Conservation (phyloP, 2,113 vertebrate species). For the Phalacrocorax carbo region DNA sequence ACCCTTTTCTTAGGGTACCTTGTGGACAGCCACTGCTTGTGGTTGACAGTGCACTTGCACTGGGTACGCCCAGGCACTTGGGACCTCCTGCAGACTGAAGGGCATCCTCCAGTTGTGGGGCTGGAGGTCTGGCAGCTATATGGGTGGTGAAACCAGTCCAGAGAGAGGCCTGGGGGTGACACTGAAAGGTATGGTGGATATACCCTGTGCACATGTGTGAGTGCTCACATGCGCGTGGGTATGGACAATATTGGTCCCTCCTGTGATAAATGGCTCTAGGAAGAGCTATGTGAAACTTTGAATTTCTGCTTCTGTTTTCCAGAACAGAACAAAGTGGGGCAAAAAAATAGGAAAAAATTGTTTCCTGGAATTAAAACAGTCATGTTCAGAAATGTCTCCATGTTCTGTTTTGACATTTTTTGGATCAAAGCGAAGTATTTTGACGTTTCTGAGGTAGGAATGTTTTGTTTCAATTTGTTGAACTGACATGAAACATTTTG, state of each 20-base stretch:
- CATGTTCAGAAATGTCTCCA: background rate
- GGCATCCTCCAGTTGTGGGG: background rate
- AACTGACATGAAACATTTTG: constrained; percentile 43
- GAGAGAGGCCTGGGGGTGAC: background rate
- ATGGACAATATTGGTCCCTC: background rate
- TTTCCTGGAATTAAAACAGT: constrained; percentile 56
- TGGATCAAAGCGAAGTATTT: constrained; percentile 60
- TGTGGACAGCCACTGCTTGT: background rate
- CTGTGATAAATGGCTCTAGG: background rate
- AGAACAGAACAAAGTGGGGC: background rate
- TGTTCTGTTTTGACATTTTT: constrained; percentile 46
- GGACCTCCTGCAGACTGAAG: background rate
- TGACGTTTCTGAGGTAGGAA: constrained; percentile 61
- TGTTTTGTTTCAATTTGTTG: constrained; percentile 67
- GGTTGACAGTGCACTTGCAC: background rate
- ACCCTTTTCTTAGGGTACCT: background rate
- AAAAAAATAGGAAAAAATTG: constrained; percentile 10
- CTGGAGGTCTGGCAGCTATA: background rate
- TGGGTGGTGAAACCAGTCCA: background rate
- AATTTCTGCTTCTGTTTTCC: constrained; percentile 15
- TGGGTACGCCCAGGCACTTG: background rate
- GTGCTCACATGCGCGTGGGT: rapidly evolving
- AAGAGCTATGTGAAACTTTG: background rate
- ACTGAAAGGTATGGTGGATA: background rate
- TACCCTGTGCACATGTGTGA: rapidly evolving